phyloP scores from a whole-genome alignment of 2,888 invertebrate genomes.

The Tortrix viridana region DNA sequence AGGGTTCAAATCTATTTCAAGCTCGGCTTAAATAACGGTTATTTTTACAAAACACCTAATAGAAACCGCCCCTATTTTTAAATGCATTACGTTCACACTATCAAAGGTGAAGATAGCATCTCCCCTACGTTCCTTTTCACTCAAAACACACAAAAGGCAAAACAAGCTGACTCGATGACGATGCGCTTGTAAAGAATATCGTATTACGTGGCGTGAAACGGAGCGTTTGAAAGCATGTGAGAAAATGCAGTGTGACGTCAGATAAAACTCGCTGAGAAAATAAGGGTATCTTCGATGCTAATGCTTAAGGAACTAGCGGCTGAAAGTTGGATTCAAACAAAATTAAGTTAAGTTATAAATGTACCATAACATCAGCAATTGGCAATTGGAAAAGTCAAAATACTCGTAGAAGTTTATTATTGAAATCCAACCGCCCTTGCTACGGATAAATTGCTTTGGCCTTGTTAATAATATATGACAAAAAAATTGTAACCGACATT shows the following conservation, averaged over 20 bases:
- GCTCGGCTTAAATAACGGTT: constrained; percentile 14
- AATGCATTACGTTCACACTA: constrained; percentile 37
- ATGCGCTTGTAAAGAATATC: constrained; percentile 68
- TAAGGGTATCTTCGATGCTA: no score
- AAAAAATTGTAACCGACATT: no score
- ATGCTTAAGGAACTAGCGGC: no score
- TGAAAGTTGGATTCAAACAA: no score
- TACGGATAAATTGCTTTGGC: no score
- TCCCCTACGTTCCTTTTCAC: constrained; percentile 33
- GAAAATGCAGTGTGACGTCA: constrained; percentile 45
- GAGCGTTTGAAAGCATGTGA: constrained; percentile 71
- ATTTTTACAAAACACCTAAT: constrained; percentile 19
- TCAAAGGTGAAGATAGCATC: constrained; percentile 29
- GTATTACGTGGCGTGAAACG: constrained; percentile 74
- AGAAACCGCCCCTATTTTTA: constrained; percentile 31
- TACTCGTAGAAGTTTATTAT: no score
- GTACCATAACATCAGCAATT: no score
- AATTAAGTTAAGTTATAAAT: no score
- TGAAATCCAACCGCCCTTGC: no score
- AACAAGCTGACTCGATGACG: constrained; percentile 33
- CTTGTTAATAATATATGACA: no score
- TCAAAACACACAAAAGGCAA: constrained; percentile 28
- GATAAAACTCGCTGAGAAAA: constrained; percentile 18
- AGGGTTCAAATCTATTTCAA: constrained; percentile 8
- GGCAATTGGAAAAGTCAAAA: no score